phyloP scores from a whole-genome alignment of 2,797 vertebrate genomes.

The Lateolabrax maculatus region DNA sequence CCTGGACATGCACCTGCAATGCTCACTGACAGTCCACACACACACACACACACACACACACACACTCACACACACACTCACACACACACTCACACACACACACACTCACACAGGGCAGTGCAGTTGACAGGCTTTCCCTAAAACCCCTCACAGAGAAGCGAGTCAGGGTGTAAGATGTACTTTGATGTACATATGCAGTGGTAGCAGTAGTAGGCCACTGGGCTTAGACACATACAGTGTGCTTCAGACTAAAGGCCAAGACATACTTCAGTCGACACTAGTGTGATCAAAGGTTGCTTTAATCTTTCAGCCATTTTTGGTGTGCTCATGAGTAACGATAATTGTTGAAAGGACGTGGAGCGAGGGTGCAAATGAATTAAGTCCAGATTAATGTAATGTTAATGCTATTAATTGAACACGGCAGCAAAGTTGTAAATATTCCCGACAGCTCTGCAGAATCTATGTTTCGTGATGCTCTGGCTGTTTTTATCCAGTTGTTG shows the following conservation, averaged over 20 bases:
- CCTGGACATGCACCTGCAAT: slow-evolving; percentile 67
- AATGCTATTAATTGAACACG: neutral
- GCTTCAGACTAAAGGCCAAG: slow-evolving; percentile 20
- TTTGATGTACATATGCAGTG: slow-evolving; percentile 36
- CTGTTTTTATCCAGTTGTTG: neutral
- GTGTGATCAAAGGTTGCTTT: neutral
- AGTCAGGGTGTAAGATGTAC: slow-evolving; percentile 15
- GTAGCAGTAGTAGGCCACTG: slow-evolving; percentile 13
- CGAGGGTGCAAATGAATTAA: neutral
- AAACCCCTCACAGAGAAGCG: slow-evolving; percentile 16
- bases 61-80: slow-evolving; percentile 22
- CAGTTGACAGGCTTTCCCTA: slow-evolving; percentile 46
- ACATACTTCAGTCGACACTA: neutral
- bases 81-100: slow-evolving; percentile 25
- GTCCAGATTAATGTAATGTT: neutral
- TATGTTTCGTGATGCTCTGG: neutral
- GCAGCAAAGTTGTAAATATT: neutral
- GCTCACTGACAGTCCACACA: slow-evolving; percentile 46
- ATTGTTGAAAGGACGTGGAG: neutral
- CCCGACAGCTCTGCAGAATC: neutral
- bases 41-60: slow-evolving; percentile 26
- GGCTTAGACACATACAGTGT: slow-evolving; percentile 16
- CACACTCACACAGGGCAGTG: slow-evolving; percentile 26
- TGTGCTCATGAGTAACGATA: neutral
- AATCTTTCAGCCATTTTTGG: slow-evolving; percentile 1